Conservation (phyloP, 2,797 vertebrate genomes). For the Crocidura indochinensis region DNA sequence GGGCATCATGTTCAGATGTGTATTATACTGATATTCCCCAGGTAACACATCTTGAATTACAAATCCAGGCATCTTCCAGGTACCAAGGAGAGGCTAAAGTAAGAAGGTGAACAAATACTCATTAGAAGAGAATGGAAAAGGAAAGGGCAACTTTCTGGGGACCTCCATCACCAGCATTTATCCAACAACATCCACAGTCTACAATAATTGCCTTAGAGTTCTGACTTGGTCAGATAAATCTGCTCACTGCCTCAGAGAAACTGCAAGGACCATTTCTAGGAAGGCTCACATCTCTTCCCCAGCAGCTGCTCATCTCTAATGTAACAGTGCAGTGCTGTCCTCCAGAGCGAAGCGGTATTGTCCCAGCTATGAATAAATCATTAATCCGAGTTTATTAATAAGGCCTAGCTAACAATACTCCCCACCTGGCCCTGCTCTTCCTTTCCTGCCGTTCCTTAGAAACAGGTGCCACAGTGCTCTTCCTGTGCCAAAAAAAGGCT, state of each 20-base stretch:
- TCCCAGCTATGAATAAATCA: constrained; percentile 91
- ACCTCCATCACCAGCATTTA: constrained; percentile 58
- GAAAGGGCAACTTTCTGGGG: constrained; percentile 62
- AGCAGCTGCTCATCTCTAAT: constrained; percentile 87
- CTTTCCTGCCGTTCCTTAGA: constrained; percentile 79
- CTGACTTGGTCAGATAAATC: constrained; percentile 85
- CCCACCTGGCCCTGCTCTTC: constrained; percentile 83
- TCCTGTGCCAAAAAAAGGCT: constrained; percentile 45
- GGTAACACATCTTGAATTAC: constrained; percentile 85
- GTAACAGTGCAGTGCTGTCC: constrained; percentile 85
- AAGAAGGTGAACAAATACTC: constrained; percentile 85
- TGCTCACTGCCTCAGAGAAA: constrained; percentile 74
- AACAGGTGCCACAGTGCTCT: constrained; percentile 52
- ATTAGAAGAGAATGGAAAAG: constrained; percentile 75
- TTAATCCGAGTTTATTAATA: constrained; percentile 91
- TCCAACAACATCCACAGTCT: constrained; percentile 25
- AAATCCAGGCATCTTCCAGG: constrained; percentile 85
- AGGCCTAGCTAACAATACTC: constrained; percentile 87
- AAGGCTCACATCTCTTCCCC: constrained; percentile 81
- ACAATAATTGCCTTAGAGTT: constrained; percentile 79
- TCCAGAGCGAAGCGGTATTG: constrained; percentile 84
- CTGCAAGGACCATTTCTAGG: constrained; percentile 67
- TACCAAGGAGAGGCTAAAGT: constrained; percentile 76
- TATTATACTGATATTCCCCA: constrained; percentile 82
- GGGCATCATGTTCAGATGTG: constrained; percentile 75